Percentiles rank a stretch among this genome's conserved stretches.
Conservation (phyloP, 2,797 vertebrate species). For the Sarcoramphus papa region DNA sequence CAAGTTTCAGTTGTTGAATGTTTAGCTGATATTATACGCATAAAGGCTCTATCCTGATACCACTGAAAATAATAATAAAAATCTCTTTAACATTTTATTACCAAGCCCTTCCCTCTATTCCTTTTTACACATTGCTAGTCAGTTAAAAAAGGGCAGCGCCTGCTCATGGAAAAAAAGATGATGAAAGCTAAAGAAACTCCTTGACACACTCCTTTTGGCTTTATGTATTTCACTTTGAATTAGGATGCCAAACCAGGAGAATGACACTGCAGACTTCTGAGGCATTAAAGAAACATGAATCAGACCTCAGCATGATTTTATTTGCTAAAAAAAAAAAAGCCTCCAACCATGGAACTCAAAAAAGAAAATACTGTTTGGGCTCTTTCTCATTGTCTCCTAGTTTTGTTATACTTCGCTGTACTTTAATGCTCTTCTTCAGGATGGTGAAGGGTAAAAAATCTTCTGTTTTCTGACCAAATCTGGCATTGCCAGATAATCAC, state of each 20-base stretch:
- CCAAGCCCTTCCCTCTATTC: conserved; percentile 9
- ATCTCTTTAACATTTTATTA: not conserved
- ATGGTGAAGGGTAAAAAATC: not conserved
- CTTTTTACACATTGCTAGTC: not conserved
- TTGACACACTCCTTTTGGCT: conserved; percentile 15
- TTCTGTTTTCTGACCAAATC: not conserved
- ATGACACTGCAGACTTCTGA: conserved; percentile 47
- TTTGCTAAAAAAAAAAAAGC: not conserved
- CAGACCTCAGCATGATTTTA: not conserved
- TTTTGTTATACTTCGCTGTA: not conserved
- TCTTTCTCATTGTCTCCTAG: not conserved
- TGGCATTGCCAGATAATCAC: not conserved
- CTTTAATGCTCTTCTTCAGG: not conserved
- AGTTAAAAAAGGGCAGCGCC: not conserved
- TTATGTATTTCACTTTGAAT: conserved; percentile 42
- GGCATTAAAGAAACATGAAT: conserved; percentile 48
- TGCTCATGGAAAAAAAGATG: not conserved
- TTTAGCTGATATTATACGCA: not conserved
- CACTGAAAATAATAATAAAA: conserved; percentile 20
- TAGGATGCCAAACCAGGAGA: conserved; percentile 30
- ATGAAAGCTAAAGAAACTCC: conserved; percentile 55
- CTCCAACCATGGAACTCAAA: not conserved
- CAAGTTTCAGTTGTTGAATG: not conserved
- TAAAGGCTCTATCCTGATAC: not conserved
- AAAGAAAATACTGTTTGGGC: not conserved